Evolutionary conservation across 23 tunicate genomes (phyloP).

Genomic region (Halocynthia roretzi): DNA sequence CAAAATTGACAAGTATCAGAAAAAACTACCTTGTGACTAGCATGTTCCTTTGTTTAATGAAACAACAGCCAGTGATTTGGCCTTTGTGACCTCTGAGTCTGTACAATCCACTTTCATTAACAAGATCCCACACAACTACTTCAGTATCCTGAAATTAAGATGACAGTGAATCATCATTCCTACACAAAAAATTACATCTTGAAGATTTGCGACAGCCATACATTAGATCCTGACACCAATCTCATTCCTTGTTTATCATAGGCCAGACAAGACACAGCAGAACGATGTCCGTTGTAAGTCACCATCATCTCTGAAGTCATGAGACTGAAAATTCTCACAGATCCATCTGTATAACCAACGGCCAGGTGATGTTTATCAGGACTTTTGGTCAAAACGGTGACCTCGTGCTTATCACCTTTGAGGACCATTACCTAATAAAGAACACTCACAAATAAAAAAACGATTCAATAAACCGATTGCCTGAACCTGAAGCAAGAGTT

Average conservation of each 20-base stretch:
- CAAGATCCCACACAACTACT: conserved; percentile 85
- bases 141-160: conserved; percentile 53
- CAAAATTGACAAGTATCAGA: no score
- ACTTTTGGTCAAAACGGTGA: conserved; percentile 45
- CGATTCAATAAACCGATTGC: background rate
- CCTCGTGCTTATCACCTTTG: conserved; percentile 68
- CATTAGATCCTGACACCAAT: conserved; percentile 86
- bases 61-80: conserved; percentile 52
- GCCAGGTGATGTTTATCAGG: conserved; percentile 54
- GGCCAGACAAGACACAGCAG: conserved; percentile 57
- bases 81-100: conserved; percentile 91
- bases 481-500: background rate
- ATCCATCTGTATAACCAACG: conserved; percentile 78
- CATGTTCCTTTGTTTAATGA: conserved; percentile 49
- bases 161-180: no score
- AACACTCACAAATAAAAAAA: background rate
- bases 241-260: conserved; percentile 63
- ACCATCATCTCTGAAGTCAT: conserved; percentile 49
- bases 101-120: conserved; percentile 88
- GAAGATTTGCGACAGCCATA: conserved; percentile 3
- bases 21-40: conserved; percentile 50
- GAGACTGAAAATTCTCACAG: conserved; percentile 49
- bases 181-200: no score
- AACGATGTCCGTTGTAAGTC: conserved; percentile 71
- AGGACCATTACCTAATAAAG: conserved; percentile 47